A percentile compares a stretch with the other conserved stretches of the same genome.
These are phyloP conservation scores for Chymomyza procnemis DNA, from an alignment of 2,888 invertebrate species.

Conservation along the genomic window DNA sequence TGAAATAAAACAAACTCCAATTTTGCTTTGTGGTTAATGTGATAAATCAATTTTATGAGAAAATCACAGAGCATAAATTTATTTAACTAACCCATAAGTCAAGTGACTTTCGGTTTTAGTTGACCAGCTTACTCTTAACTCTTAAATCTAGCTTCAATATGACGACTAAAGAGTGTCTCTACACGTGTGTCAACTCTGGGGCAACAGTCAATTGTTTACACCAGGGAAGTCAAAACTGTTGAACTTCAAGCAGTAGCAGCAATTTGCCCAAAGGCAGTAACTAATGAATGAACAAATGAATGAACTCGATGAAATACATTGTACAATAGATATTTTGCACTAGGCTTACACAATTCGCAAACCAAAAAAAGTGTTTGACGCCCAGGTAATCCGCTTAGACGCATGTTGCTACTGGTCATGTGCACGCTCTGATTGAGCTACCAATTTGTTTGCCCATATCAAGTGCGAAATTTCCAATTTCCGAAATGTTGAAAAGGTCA, in stretches of 20 bases:
- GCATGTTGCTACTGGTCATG: neutral
- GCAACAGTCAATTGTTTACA: neutral
- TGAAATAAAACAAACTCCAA: slow-evolving; percentile 62
- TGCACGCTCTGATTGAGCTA: slow-evolving; percentile 12
- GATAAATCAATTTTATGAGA: slow-evolving; percentile 75
- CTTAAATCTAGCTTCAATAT: neutral
- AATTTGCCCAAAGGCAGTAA: neutral
- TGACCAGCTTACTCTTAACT: neutral
- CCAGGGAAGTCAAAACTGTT: slow-evolving; percentile 40
- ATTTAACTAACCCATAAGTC: slow-evolving; percentile 71
- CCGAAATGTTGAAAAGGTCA: slow-evolving; percentile 77
- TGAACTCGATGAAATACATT: neutral
- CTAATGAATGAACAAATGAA: neutral
- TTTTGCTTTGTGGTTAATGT: slow-evolving; percentile 65
- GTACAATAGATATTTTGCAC: too few relatives aligned
- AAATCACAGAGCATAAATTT: slow-evolving; percentile 74
- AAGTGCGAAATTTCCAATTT: slow-evolving; percentile 79
- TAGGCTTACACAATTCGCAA: neutral
- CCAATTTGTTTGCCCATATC: slow-evolving; percentile 27
- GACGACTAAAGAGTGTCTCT: slow-evolving; percentile 26
- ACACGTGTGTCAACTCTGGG: neutral
- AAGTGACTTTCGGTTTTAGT: slow-evolving; percentile 32
- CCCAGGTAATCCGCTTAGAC: slow-evolving; percentile 1
- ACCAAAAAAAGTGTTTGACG: neutral
- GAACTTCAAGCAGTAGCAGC: neutral